These are phyloP conservation scores for Sialia sialis DNA, from an alignment of 2,113 vertebrate species.

Conservation along the genomic window DNA sequence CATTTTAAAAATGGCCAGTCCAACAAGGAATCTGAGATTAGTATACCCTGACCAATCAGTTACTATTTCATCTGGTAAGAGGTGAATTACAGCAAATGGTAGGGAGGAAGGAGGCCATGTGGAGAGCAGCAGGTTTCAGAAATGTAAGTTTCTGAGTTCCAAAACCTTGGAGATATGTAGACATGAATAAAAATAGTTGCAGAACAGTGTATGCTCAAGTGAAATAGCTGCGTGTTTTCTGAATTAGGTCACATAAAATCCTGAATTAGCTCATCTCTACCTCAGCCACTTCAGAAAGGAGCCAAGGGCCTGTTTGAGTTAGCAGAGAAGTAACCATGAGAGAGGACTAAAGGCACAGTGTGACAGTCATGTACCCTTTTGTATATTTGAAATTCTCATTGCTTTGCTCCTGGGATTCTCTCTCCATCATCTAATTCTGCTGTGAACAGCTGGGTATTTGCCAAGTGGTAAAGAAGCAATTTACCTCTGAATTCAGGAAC, in stretches of 20 bases:
- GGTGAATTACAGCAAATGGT: not conserved
- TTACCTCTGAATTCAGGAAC: not conserved
- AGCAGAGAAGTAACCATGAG: not conserved
- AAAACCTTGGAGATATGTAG: not conserved
- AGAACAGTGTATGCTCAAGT: not conserved
- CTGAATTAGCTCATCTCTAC: constrained; percentile 17
- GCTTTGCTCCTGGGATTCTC: not conserved
- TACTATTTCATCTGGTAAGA: not conserved
- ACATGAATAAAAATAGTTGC: not conserved
- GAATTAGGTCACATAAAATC: constrained; percentile 5
- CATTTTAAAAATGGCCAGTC: not conserved
- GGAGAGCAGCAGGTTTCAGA: constrained; percentile 11
- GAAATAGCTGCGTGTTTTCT: not conserved
- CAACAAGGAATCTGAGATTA: not conserved
- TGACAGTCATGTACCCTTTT: not conserved
- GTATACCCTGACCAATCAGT: not conserved
- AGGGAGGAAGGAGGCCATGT: not conserved
- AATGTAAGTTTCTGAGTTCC: not conserved
- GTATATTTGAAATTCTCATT: not conserved
- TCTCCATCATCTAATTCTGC: not conserved
- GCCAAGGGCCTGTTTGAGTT: not conserved
- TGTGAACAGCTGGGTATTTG: not conserved
- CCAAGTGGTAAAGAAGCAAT: not conserved
- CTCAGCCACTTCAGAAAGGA: not conserved
- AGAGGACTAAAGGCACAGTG: not conserved